Conservation (phyloP, 1,140 invertebrate genomes). For the Mesaphorura yosii region DNA sequence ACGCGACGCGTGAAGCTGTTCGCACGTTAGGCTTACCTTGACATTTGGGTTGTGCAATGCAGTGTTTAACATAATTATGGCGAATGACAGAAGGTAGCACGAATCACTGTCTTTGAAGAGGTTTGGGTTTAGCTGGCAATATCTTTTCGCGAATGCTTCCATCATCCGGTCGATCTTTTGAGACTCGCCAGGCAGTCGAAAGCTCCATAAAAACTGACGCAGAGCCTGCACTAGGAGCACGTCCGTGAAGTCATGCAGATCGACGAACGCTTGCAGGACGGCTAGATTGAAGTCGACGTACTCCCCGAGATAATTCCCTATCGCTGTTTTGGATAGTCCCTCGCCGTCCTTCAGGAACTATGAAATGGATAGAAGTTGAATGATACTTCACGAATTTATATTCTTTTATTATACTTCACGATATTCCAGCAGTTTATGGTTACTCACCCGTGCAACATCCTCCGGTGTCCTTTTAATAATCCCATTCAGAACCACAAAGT, state of each 20-base stretch:
- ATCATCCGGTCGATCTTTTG: constrained; percentile 55
- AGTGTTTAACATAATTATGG: constrained; percentile 54
- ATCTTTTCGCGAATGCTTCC: constrained; percentile 49
- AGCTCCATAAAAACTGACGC: constrained; percentile 47
- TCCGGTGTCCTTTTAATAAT: constrained; percentile 79
- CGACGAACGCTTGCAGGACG: constrained; percentile 41
- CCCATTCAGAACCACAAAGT: constrained; percentile 89
- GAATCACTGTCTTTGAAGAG: constrained; percentile 46
- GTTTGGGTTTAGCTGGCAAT: constrained; percentile 44
- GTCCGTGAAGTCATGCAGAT: constrained; percentile 41
- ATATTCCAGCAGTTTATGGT: background rate
- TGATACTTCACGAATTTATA: constrained; percentile 1
- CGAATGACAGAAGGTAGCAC: constrained; percentile 49
- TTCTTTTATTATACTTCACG: background rate
- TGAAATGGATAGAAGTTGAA: constrained; percentile 8
- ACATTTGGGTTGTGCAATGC: constrained; percentile 50
- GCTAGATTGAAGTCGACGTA: constrained; percentile 27
- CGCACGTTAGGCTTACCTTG: constrained; percentile 35
- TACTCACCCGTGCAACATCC: constrained; percentile 63
- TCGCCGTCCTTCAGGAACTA: constrained; percentile 41
- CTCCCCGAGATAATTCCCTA: constrained; percentile 46
- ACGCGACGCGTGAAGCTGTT: background rate
- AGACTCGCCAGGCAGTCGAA: constrained; percentile 49
- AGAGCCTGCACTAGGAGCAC: constrained; percentile 44
- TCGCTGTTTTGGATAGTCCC: constrained; percentile 43